Percentiles rank a stretch among this genome's conserved stretches.
Evolutionary conservation across 2,888 invertebrate species (phyloP).

Genomic region (Himalopsyche anomala): DNA sequence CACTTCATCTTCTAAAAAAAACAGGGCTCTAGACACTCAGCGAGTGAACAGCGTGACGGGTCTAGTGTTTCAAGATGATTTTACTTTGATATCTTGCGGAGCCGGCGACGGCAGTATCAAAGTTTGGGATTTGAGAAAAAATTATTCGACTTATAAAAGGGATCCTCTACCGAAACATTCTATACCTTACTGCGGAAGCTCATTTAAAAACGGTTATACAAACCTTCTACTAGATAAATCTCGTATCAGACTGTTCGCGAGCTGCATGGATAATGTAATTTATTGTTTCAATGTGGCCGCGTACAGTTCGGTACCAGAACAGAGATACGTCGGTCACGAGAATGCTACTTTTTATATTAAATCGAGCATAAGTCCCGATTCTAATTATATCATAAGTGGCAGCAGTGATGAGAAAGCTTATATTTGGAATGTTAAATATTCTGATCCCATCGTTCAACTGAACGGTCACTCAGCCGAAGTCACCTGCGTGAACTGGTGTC

Average conservation of each 20-base stretch:
- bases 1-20: constrained; percentile 74
- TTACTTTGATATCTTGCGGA: constrained; percentile 88
- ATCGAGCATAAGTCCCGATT: constrained; percentile 87
- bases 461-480: constrained; percentile 91
- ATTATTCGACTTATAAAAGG: constrained; percentile 82
- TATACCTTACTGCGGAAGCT: constrained; percentile 85
- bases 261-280: constrained; percentile 90
- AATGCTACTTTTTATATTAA: constrained; percentile 92
- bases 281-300: constrained; percentile 89
- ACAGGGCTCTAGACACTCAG: constrained; percentile 72
- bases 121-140: constrained; percentile 91
- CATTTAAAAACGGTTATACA: constrained; percentile 84
- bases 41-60: constrained; percentile 88
- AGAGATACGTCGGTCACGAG: constrained; percentile 83
- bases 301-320: constrained; percentile 81
- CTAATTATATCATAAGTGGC: constrained; percentile 89
- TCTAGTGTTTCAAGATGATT: constrained; percentile 88
- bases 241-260: constrained; percentile 85
- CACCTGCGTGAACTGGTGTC: constrained; percentile 90
- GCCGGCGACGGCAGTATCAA: constrained; percentile 92
- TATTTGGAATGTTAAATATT: constrained; percentile 85
- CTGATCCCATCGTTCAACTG: constrained; percentile 82
- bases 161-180: constrained; percentile 84
- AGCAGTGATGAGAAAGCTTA: constrained; percentile 92
- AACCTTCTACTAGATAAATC: constrained; percentile 85